Conservation (phyloP, 2,113 vertebrate species). For the Hyperopisus bebe region DNA sequence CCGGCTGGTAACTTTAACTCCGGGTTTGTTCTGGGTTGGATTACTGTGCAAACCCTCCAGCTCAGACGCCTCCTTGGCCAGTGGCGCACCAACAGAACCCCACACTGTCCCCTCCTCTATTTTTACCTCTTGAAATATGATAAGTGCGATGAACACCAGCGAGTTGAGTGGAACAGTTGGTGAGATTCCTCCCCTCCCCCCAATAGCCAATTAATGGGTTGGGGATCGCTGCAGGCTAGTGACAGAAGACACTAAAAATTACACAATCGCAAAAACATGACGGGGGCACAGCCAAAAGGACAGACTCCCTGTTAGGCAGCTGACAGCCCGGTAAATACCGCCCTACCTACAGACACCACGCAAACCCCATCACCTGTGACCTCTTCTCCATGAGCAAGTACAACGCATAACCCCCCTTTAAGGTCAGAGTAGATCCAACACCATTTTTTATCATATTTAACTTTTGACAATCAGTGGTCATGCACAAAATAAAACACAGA, state of each 20-base stretch:
- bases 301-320: not conserved
- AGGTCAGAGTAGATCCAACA: not conserved
- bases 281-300: not conserved
- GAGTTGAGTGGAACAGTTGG: slow-evolving; percentile 54
- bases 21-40: slow-evolving; percentile 53
- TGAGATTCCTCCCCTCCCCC: slow-evolving; percentile 12
- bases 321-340: not conserved
- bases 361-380: not conserved
- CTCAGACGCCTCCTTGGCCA: not conserved
- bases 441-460: no score
- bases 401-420: not conserved
- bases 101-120: slow-evolving; percentile 45
- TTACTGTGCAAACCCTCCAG: slow-evolving; percentile 50
- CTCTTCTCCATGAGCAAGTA: not conserved
- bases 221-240: slow-evolving; percentile 5
- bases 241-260: slow-evolving; percentile 22
- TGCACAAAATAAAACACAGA: not conserved
- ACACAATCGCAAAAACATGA: not conserved
- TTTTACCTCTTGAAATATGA: slow-evolving; percentile 58
- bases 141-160: not conserved
- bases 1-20: slow-evolving; percentile 51
- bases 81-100: not conserved
- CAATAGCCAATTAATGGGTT: not conserved
- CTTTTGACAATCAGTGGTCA: not conserved
- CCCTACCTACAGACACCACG: not conserved